Conservation (phyloP, 2,797 vertebrate species). For the Thaleichthys pacificus region DNA sequence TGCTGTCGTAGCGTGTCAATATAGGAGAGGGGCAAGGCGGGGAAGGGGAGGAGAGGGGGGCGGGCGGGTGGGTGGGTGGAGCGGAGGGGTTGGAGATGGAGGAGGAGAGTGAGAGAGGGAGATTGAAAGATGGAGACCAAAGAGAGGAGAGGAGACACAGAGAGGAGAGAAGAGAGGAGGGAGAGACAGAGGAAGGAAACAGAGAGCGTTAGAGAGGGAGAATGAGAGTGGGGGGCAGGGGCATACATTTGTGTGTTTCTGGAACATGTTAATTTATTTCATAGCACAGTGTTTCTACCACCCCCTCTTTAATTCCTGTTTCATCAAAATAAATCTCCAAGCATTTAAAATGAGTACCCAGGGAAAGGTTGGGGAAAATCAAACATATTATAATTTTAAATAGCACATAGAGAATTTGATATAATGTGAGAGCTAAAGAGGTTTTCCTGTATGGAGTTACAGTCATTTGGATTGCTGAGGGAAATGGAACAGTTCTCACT, state of each 20-base stretch:
- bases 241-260: background rate
- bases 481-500: background rate
- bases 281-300: conserved; percentile 2
- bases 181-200: background rate
- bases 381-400: background rate
- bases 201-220: background rate
- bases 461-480: background rate
- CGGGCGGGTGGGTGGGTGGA: background rate
- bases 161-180: background rate
- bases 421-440: background rate
- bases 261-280: background rate
- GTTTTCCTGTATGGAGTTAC: background rate
- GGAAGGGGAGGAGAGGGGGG: background rate
- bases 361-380: background rate
- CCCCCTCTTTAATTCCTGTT: conserved; percentile 4
- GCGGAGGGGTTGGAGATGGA: background rate
- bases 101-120: background rate
- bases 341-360: background rate
- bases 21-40: background rate
- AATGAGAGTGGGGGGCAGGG: background rate
- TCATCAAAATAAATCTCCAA: background rate
- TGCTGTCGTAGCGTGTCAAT: background rate
- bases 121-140: background rate
- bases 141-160: background rate
- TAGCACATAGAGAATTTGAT: background rate